Evolutionary conservation across 1,140 invertebrate species (phyloP).

Genomic region (Aricia agestis): DNA sequence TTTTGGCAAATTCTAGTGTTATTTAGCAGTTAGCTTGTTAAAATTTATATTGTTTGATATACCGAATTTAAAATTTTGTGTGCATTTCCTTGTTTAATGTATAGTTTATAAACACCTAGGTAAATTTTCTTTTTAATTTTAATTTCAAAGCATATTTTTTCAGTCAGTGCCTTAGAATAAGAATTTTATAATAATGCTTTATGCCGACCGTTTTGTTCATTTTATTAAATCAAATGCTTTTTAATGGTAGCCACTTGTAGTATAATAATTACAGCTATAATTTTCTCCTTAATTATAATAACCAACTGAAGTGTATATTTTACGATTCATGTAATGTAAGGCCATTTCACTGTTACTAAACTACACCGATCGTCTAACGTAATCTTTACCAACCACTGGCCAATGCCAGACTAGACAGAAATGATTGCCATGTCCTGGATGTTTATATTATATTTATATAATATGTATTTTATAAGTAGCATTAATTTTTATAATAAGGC

Average conservation of each 20-base stretch:
- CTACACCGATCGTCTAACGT: not conserved
- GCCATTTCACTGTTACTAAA: not conserved
- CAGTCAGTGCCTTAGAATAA: conserved; percentile 36
- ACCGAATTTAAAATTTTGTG: conserved; percentile 7
- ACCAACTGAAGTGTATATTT: not conserved
- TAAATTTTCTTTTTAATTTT: not conserved
- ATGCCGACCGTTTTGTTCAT: conserved; percentile 55
- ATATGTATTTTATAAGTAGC: conserved; percentile 40
- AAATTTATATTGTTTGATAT: conserved; percentile 13
- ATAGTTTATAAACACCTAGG: not conserved
- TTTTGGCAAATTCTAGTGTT: conserved; percentile 7
- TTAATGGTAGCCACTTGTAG: conserved; percentile 37
- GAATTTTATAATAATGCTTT: conserved; percentile 35
- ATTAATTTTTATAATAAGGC: conserved; percentile 56
- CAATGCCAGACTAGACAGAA: not conserved
- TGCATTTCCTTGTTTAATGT: not conserved
- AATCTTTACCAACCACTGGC: not conserved
- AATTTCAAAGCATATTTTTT: not conserved
- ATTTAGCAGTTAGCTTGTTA: not conserved
- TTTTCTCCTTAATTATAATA: too few relatives aligned
- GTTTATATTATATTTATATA: conserved; percentile 52
- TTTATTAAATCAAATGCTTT: conserved; percentile 48
- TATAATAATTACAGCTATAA: conserved; percentile 14
- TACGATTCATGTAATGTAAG: not conserved
- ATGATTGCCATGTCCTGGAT: conserved; percentile 46